phyloP scores from a whole-genome alignment of 2,113 vertebrate species.

The Periophthalmodon schlosseri region DNA sequence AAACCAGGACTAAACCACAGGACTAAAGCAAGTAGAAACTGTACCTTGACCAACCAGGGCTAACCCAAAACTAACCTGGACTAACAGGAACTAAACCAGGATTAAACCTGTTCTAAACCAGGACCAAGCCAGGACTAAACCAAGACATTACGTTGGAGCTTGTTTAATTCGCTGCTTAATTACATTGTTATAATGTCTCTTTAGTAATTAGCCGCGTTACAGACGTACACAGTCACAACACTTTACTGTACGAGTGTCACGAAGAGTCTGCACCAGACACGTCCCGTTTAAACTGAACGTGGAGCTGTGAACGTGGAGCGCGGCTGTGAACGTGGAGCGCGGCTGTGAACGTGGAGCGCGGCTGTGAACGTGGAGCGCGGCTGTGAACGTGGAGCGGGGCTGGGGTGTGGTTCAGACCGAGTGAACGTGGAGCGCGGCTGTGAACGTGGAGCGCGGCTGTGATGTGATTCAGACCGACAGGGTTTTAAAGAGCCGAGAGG shows the following conservation, averaged over 20 bases:
- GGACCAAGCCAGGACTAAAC: too few relatives aligned
- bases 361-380: too few relatives aligned
- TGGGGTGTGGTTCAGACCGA: constrained; percentile 20
- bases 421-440: not conserved
- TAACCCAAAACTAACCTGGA: not conserved
- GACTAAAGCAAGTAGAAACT: too few relatives aligned
- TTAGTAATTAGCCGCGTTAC: not conserved
- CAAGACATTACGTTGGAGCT: too few relatives aligned
- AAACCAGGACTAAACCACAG: too few relatives aligned
- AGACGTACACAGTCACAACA: not conserved
- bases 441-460: not conserved
- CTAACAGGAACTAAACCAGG: not conserved
- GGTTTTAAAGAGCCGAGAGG: not conserved
- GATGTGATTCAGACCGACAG: constrained; percentile 16
- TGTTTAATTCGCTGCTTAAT: too few relatives aligned
- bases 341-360: not conserved
- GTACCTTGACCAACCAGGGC: too few relatives aligned
- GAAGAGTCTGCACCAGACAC: not conserved
- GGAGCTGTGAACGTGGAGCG: not conserved
- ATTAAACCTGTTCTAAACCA: not conserved
- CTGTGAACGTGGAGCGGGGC: not conserved
- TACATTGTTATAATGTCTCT: too few relatives aligned
- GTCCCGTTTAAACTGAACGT: constrained; percentile 7
- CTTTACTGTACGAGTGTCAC: not conserved
- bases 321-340: too few relatives aligned